phyloP scores from a whole-genome alignment of 2,113 vertebrate genomes.

The Cephalopterus ornatus region DNA sequence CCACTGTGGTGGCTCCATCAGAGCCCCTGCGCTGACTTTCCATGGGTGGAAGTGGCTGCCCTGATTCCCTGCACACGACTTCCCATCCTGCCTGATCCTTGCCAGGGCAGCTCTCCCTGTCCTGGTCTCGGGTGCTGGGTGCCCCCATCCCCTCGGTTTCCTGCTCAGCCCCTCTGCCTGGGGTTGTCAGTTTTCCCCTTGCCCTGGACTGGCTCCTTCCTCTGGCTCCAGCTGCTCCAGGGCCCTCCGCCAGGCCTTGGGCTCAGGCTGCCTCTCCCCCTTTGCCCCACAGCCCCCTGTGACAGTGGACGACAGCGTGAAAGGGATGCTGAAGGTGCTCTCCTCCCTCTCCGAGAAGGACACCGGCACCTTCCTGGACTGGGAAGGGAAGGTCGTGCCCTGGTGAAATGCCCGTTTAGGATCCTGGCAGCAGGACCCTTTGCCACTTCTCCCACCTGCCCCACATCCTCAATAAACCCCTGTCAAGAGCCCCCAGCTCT shows the following conservation, averaged over 20 bases:
- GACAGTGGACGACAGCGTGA: background rate
- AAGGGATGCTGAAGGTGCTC: constrained; percentile 47
- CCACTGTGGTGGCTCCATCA: fast-evolving
- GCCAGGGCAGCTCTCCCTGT: background rate
- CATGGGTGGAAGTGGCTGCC: background rate
- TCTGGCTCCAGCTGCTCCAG: background rate
- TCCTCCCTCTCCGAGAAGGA: constrained; percentile 39
- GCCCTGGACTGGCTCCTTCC: background rate
- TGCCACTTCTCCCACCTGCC: background rate
- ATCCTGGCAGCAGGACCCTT: background rate
- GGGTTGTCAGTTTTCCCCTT: background rate
- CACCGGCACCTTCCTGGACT: constrained; percentile 38
- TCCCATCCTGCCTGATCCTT: background rate
- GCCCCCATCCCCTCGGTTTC: fast-evolving
- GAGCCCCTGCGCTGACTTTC: background rate
- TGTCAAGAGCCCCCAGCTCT: background rate
- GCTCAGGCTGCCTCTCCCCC: background rate
- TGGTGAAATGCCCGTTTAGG: background rate
- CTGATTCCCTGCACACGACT: background rate
- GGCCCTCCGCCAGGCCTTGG: background rate
- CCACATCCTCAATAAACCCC: background rate
- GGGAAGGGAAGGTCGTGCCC: constrained; percentile 32
- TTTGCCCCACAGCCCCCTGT: background rate
- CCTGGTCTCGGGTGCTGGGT: background rate
- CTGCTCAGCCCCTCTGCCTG: background rate